These are phyloP conservation scores for Isaurus tuberculatus DNA, from an alignment of 92 coral and sea anemone genomes.

Conservation along the genomic window DNA sequence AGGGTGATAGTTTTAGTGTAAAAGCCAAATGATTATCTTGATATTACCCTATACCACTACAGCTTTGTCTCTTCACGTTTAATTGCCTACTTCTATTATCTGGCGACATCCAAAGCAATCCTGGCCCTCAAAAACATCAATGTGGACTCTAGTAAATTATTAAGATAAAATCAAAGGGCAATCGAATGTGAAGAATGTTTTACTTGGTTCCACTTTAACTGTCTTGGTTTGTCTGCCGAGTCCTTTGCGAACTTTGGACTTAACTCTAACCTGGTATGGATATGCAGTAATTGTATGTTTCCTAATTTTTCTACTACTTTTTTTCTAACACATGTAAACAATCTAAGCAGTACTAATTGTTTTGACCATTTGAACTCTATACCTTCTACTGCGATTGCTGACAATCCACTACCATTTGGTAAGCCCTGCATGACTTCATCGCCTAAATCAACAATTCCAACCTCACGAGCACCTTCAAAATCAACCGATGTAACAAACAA, in stretches of 20 bases:
- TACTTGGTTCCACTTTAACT: conserved; percentile 19
- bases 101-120: conserved; percentile 26
- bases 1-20: too few species aligned
- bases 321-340: background rate
- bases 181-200: conserved; percentile 29
- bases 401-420: too few species aligned
- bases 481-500: background rate
- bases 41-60: too few species aligned
- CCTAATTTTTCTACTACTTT: too few species aligned
- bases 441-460: too few species aligned
- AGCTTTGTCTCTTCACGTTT: background rate
- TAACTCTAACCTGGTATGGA: too few species aligned
- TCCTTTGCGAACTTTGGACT: too few species aligned
- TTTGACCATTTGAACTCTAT: background rate
- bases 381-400: too few species aligned
- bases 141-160: conserved; percentile 23
- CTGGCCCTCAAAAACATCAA: conserved; percentile 26
- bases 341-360: background rate
- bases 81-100: conserved; percentile 8
- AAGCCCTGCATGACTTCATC: too few species aligned
- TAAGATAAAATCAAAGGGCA: background rate
- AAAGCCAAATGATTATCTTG: too few species aligned
- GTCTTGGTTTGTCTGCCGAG: background rate
- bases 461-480: background rate
- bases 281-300: too few species aligned